Percentiles rank a stretch among this genome's conserved stretches.
phyloP scores from a whole-genome alignment of 1,140 invertebrate genomes.

The Lucilia sericata region DNA sequence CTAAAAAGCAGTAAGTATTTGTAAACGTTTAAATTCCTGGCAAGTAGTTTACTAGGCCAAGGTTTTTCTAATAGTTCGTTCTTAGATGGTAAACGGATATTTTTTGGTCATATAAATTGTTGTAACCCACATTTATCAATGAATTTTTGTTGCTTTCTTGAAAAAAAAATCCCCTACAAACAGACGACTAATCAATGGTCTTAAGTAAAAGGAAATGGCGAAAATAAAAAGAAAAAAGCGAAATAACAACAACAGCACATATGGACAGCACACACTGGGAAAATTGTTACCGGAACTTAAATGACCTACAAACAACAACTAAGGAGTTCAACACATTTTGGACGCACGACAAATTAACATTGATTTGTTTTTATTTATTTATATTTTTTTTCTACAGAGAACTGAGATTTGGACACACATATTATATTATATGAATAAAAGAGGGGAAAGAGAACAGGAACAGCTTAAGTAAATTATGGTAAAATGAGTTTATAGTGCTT shows the following conservation, averaged over 20 bases:
- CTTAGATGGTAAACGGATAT: not conserved
- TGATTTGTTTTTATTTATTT: not conserved
- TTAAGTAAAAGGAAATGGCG: not conserved
- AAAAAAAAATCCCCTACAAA: not conserved
- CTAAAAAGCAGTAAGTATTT: too few relatives aligned
- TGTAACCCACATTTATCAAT: conserved; percentile 13
- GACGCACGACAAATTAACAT: conserved; percentile 2
- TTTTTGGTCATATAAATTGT: conserved; percentile 17
- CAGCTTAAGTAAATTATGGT: not conserved
- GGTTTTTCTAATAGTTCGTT: not conserved
- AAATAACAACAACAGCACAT: not conserved
- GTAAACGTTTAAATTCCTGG: too few relatives aligned
- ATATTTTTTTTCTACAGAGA: not conserved
- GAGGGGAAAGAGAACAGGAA: not conserved
- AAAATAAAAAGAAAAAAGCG: not conserved
- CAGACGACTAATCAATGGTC: not conserved
- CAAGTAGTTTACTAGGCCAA: conserved; percentile 10
- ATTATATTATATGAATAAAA: too few relatives aligned
- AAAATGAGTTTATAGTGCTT: not conserved
- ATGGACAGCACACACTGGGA: too few relatives aligned
- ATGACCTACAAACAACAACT: conserved; percentile 17
- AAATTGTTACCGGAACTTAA: conserved; percentile 19
- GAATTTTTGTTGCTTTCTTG: not conserved
- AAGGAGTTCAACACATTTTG: not conserved
- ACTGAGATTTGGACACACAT: too few relatives aligned